Conservation (phyloP, 2,113 vertebrate genomes). For the Nannobrachium achirus region DNA sequence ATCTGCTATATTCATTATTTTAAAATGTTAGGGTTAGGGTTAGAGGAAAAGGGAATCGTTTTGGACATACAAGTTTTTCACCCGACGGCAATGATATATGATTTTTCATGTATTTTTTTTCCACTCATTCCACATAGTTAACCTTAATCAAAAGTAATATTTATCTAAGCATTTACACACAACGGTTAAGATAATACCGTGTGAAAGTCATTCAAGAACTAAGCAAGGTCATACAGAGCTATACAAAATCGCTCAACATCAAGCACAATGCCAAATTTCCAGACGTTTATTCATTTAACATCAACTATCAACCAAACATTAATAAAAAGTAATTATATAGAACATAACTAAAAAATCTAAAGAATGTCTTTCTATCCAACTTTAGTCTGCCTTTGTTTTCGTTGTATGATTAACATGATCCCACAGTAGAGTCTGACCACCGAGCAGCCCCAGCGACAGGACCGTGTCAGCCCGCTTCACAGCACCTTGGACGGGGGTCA, state of each 20-base stretch:
- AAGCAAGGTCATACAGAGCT: neutral
- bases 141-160: slow-evolving; percentile 8
- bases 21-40: no score
- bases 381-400: slow-evolving; percentile 31
- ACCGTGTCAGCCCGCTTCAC: slow-evolving; percentile 62
- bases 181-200: neutral
- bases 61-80: no score
- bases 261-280: neutral
- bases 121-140: slow-evolving; percentile 8
- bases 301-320: neutral
- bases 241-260: neutral
- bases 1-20: no score
- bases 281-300: no score
- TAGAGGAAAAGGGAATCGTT: no score
- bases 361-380: slow-evolving; percentile 15
- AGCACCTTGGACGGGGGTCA: slow-evolving; percentile 71
- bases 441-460: slow-evolving; percentile 58
- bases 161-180: slow-evolving; percentile 23
- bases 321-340: neutral
- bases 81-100: no score
- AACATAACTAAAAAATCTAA: neutral
- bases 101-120: no score
- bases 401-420: slow-evolving; percentile 46
- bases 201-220: neutral
- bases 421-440: slow-evolving; percentile 43